Percentiles rank a stretch among this genome's conserved stretches.
phyloP scores from a whole-genome alignment of 2,113 vertebrate species.

The Cygnus buccinator region DNA sequence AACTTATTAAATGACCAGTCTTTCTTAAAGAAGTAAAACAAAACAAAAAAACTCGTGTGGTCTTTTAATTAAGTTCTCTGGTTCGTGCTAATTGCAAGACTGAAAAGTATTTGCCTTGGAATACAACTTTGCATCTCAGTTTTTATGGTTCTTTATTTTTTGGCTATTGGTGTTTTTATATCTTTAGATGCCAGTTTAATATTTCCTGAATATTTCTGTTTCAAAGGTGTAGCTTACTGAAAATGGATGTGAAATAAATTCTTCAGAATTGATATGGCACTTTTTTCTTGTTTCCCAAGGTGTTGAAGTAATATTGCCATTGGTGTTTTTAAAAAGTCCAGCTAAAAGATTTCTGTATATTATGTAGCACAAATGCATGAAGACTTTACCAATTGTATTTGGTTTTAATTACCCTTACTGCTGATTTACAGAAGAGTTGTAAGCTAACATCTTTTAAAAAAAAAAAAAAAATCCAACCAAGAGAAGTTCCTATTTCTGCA shows the following conservation, averaged over 20 bases:
- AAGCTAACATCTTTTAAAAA: background rate
- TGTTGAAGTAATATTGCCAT: background rate
- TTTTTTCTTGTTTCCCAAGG: background rate
- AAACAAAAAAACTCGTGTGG: background rate
- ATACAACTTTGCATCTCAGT: background rate
- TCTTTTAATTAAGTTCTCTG: background rate
- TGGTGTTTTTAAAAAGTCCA: background rate
- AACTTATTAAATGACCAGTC: background rate
- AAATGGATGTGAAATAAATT: background rate
- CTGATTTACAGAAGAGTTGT: background rate
- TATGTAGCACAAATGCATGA: background rate
- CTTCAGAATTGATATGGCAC: accelerated
- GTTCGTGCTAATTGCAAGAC: background rate
- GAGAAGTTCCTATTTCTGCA: background rate
- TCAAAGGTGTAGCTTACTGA: background rate
- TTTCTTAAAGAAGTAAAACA: background rate
- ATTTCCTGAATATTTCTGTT: background rate
- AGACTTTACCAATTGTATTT: background rate
- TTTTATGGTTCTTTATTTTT: background rate
- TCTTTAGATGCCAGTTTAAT: background rate
- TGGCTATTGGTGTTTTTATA: accelerated
- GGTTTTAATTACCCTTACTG: background rate
- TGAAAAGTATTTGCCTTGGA: background rate
- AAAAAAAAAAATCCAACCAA: background rate
- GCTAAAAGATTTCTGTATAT: background rate